Evolutionary conservation across 2,888 invertebrate species (phyloP), one percentile per base, ranked within the genome.

Genomic region (Xestia c-nigrum): DNA sequence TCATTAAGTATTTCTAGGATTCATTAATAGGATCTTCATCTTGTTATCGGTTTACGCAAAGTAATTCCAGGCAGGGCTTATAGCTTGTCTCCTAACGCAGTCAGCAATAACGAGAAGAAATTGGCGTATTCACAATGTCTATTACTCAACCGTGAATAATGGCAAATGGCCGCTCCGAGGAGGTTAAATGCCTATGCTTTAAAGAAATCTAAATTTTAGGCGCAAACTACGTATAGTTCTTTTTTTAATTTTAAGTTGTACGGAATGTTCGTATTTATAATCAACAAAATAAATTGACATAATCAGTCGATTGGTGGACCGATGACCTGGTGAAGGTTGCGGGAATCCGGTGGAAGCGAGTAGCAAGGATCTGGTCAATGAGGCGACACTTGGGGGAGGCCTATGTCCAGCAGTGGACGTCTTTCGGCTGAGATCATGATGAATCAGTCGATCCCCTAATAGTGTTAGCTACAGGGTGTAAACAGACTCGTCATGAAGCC

Each of bases 101-200:
- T 61, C 55, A 72, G 77, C 67, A 76, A 82, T 81, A 78, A 84
- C 79, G 67, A 69, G 59, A 76, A 78, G 46, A 73, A 78, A 84
- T 86, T 74, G 72, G 70, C 74, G 74, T 80, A 74, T 80, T 79
- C 77, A 78, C 72, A 70, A 80, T 74, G 76, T 55, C 77, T 76
- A 79, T 84, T 77, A 76, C 72, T 81, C 81, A 74, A 71, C 61
- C 65, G 71, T 80, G 76, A 84, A 72, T 85, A 85, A 76, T 82
- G 72, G 80, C 55, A 73, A 83, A 85, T 78, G 78, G 65, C 74
- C 55, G 46, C 63, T 31, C 19, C 63, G 50, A 72, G 61, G 61
- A 72, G 46, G 74, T 67, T 70, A 74, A 84, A 72, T 67, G 66
- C 72, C 65, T 77, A 55, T 73, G 43, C 50, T 77, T 76, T 64